Percentiles rank a stretch among this genome's conserved stretches.
Conservation (phyloP, 2,113 vertebrate genomes). For the Rutilus rutilus region DNA sequence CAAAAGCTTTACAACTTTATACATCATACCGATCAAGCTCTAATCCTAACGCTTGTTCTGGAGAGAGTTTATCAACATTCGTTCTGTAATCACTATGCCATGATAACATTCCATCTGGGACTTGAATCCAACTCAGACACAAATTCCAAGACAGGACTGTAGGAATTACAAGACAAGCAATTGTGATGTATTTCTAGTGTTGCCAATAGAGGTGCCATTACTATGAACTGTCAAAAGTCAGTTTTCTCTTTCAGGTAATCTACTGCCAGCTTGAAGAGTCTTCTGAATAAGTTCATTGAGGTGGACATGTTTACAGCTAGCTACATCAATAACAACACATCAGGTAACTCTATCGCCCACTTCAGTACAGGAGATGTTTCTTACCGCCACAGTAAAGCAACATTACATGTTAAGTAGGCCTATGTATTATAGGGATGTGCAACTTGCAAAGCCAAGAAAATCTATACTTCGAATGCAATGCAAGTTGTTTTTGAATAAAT, state of each 20-base stretch:
- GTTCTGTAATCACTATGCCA: slow-evolving; percentile 66
- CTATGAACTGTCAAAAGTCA: neutral
- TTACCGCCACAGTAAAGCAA: neutral
- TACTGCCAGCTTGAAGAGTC: neutral
- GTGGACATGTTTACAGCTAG: neutral
- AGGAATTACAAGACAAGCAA: neutral
- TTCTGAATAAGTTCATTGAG: neutral
- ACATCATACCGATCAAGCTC: slow-evolving; percentile 55
- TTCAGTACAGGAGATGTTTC: neutral
- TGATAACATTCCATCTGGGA: slow-evolving; percentile 65
- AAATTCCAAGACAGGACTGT: slow-evolving; percentile 17
- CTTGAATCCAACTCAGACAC: slow-evolving; percentile 5
- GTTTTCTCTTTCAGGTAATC: neutral
- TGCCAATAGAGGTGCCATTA: neutral
- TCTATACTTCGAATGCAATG: neutral
- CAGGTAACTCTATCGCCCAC: neutral
- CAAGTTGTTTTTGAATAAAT: neutral
- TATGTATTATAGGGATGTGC: neutral
- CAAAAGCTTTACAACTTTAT: slow-evolving; percentile 60
- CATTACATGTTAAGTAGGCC: neutral
- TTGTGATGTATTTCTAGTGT: neutral
- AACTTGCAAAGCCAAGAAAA: neutral
- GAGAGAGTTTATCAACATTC: slow-evolving; percentile 69
- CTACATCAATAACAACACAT: neutral
- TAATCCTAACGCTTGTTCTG: slow-evolving; percentile 71